Evolutionary conservation across 2,888 invertebrate species (phyloP), one percentile per base, ranked within the genome.

Genomic region (Sinotaia quadrata): DNA sequence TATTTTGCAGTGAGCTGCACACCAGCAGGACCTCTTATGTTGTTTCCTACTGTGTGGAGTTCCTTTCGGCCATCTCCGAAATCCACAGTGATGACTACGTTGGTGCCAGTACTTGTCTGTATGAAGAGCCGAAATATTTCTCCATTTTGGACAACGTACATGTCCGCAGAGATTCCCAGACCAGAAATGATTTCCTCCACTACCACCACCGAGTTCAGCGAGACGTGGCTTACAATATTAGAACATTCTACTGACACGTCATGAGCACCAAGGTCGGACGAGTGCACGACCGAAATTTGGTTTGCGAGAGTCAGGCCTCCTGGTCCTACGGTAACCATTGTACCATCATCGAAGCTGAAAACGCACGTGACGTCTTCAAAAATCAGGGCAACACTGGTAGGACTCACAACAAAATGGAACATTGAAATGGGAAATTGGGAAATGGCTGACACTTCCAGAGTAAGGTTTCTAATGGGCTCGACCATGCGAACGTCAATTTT

Each of bases 101-200:
- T 74, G 24, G 78, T 77, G 2, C 81, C 81, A 60, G 71, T 71
- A 12, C 15, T 10, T 4, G 73, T 69, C 1, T 58, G 34, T 8
- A 81, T 57, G 24, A 65, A 60, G 8, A 80, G 49, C 7, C 67
- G 56, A 10, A 79, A 34, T 24, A 41, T 44, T 8, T 76, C 71
- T 29, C 68, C 68, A 3, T 76, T 74, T 24, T 65, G 65, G 1
- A 72, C 51, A 2, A 67, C 27, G 24, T 56, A 29, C 33, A 66
- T 68, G 51, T 61, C 73, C 15, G 68, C 54, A 2, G 54, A 41
- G 2, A 78, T 58, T 8, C 52, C 60, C 41, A 80, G 60, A 21
- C 73, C 76, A 12, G 57, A 36, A 21, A 80, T 71, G 7, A 27
- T 5, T 57, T 81, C 79, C 29, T 78, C 77, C 1, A 75, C 67